These are phyloP conservation scores for Sylvilagus bachmani DNA, from an alignment of 2,113 vertebrate genomes.

Conservation along the genomic window DNA sequence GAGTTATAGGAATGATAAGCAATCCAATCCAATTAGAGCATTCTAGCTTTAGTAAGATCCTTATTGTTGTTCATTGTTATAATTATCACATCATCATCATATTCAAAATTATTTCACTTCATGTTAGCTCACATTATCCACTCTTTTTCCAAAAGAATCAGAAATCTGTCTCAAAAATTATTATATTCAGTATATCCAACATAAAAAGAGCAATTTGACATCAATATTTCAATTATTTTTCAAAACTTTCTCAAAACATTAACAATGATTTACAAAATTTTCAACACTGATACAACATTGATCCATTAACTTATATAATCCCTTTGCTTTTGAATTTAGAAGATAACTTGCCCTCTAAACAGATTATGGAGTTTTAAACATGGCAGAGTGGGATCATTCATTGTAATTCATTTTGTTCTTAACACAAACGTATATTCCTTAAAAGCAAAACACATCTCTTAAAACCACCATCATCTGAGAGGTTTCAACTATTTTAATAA, in stretches of 20 bases:
- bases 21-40: not conserved
- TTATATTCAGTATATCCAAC: not conserved
- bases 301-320: not conserved
- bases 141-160: not conserved
- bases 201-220: not conserved
- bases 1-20: not conserved
- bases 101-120: not conserved
- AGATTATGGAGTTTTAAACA: not conserved
- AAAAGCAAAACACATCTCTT: not conserved
- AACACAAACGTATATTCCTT: not conserved
- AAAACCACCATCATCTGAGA: not conserved
- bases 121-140: not conserved
- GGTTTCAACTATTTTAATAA: conserved; percentile 22
- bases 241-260: not conserved
- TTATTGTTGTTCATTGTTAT: not conserved
- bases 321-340: not conserved
- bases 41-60: not conserved
- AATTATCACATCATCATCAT: not conserved
- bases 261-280: not conserved
- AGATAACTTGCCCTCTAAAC: not conserved
- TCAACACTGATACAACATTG: not conserved
- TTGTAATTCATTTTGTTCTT: not conserved
- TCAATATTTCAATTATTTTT: conserved; percentile 33
- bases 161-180: not conserved
- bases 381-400: not conserved